Percentiles rank a stretch among this genome's conserved stretches.
phyloP scores from a whole-genome alignment of 1,140 invertebrate species.

The Ceratosolen fusciceps region DNA sequence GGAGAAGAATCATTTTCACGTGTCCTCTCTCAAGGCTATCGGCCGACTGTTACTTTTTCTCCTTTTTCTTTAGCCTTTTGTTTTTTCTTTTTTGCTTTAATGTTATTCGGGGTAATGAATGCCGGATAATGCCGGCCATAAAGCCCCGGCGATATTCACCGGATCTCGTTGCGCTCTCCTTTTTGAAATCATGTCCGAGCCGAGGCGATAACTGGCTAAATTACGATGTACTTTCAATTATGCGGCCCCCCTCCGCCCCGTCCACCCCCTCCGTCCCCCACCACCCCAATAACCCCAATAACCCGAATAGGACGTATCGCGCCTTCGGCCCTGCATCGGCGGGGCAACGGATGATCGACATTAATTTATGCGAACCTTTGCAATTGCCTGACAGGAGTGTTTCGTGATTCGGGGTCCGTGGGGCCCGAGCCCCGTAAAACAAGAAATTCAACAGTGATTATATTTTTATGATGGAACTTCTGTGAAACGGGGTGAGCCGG shows the following conservation, averaged over 20 bases:
- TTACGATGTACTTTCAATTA: background rate
- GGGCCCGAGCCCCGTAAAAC: too few relatives aligned
- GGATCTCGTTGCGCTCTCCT: too few relatives aligned
- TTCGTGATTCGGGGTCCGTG: too few relatives aligned
- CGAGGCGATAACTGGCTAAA: background rate
- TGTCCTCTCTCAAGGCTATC: too few relatives aligned
- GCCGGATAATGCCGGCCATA: background rate
- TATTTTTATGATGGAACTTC: constrained; percentile 5
- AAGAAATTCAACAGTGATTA: background rate
- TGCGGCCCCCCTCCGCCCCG: background rate
- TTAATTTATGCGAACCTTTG: background rate
- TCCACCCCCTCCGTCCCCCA: too few relatives aligned
- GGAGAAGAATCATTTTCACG: constrained; percentile 34
- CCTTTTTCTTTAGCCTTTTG: background rate
- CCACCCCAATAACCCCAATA: too few relatives aligned
- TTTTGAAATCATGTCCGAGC: too few relatives aligned
- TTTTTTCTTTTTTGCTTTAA: too few relatives aligned
- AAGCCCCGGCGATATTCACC: too few relatives aligned
- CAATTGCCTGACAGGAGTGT: background rate
- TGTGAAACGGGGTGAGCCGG: background rate
- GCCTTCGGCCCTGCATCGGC: too few relatives aligned
- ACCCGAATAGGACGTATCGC: too few relatives aligned
- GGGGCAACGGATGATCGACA: background rate
- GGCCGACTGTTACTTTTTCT: background rate
- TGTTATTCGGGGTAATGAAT: background rate